Conservation (phyloP, 2,797 vertebrate species). For the Bovichtus variegatus region DNA sequence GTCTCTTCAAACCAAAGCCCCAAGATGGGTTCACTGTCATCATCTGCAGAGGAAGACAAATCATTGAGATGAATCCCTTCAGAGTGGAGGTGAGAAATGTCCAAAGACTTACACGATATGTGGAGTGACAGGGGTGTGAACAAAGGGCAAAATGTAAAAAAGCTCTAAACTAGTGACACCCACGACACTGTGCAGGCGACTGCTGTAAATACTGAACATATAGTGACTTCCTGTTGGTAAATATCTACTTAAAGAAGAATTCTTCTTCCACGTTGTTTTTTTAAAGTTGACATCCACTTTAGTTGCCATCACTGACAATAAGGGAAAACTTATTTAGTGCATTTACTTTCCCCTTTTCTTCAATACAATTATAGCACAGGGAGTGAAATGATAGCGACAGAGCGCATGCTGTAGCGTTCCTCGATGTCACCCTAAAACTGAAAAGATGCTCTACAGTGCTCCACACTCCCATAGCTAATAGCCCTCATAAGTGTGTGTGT, state of each 20-base stretch:
- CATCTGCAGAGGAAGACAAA: conserved; percentile 85
- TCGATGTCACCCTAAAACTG: neutral
- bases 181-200: conserved; percentile 65
- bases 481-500: conserved; percentile 3
- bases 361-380: neutral
- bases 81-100: conserved; percentile 16
- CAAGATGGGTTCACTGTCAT: conserved; percentile 98
- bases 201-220: conserved; percentile 52
- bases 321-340: neutral
- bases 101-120: conserved; percentile 24
- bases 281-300: conserved; percentile 7
- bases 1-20: conserved; percentile 99
- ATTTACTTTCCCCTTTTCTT: neutral
- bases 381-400: neutral
- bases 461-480: neutral
- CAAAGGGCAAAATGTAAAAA: conserved; percentile 62
- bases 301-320: neutral
- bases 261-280: neutral
- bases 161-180: conserved; percentile 57
- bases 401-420: neutral
- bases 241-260: conserved; percentile 59
- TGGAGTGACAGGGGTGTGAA: conserved; percentile 42
- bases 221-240: conserved; percentile 48
- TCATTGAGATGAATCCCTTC: conserved; percentile 22
- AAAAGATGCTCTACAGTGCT: neutral